Conservation (phyloP, 2,113 vertebrate genomes). For the Pongo abelii region DNA sequence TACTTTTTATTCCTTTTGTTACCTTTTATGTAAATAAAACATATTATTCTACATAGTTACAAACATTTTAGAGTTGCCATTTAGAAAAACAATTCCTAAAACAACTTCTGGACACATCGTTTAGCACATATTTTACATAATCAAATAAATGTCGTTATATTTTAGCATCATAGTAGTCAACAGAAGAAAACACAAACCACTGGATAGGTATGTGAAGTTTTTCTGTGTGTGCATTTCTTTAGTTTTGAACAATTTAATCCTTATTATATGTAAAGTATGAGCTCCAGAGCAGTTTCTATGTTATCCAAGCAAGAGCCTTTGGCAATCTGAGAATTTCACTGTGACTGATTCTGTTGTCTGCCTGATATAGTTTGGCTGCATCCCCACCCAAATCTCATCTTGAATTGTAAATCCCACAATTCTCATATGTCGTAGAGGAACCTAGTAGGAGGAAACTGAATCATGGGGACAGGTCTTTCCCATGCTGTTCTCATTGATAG, state of each 20-base stretch:
- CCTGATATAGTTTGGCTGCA: no score
- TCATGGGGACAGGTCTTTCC: no score
- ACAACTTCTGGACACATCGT: neutral
- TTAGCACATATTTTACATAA: neutral
- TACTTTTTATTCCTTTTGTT: neutral
- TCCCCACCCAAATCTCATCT: no score
- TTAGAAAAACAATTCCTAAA: neutral
- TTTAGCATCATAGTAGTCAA: neutral
- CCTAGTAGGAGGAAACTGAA: no score
- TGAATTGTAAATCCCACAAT: no score
- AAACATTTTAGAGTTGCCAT: neutral
- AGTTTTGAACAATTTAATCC: neutral
- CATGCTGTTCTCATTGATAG: no score
- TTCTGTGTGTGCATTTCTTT: neutral
- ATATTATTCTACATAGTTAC: neutral
- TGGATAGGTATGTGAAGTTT: neutral
- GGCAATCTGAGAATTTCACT: neutral
- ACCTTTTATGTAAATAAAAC: slow-evolving; percentile 7
- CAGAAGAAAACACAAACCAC: neutral
- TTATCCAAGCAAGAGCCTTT: neutral
- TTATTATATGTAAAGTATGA: neutral
- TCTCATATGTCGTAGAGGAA: no score
- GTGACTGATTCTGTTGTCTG: neutral
- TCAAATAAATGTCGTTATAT: neutral
- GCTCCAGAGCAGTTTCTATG: neutral